Evolutionary conservation across 2,113 vertebrate genomes (phyloP).

Genomic region (Aptenodytes patagonicus): DNA sequence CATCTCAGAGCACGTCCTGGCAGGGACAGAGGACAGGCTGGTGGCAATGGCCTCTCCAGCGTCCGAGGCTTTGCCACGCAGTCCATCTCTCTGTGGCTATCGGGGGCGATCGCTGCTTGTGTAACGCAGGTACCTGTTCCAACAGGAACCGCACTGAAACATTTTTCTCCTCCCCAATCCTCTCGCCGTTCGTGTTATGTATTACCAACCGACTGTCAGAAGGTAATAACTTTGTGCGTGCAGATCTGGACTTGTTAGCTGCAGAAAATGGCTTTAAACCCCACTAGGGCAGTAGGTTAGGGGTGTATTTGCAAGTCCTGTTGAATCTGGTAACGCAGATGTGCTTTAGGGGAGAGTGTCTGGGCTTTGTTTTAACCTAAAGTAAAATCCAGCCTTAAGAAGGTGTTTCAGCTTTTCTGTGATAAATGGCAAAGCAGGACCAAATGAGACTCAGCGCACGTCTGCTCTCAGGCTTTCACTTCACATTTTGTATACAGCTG

Average conservation of each 20-base stretch:
- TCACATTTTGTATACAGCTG: neutral
- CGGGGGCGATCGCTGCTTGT: neutral
- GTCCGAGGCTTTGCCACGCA: rapidly evolving
- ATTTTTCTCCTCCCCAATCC: neutral
- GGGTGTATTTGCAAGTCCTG: neutral
- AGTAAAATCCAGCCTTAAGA: neutral
- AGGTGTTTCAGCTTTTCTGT: neutral
- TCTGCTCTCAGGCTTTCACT: neutral
- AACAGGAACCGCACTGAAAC: neutral
- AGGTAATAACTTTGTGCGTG: neutral
- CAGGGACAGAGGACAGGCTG: rapidly evolving
- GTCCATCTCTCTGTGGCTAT: neutral
- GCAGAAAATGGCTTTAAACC: neutral
- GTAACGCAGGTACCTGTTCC: neutral
- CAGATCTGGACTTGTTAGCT: conserved; percentile 37
- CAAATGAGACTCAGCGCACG: rapidly evolving
- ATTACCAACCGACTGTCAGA: neutral
- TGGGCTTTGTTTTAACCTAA: neutral
- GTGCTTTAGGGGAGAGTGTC: neutral
- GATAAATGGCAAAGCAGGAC: neutral
- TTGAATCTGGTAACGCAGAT: neutral
- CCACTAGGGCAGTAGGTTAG: conserved; percentile 7
- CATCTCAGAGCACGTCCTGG: neutral
- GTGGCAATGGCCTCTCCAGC: neutral
- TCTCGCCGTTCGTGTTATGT: neutral